Evolutionary conservation across 1,140 invertebrate genomes (phyloP), one percentile per base, ranked within the genome.

Genomic region (Cyclina sinensis): DNA sequence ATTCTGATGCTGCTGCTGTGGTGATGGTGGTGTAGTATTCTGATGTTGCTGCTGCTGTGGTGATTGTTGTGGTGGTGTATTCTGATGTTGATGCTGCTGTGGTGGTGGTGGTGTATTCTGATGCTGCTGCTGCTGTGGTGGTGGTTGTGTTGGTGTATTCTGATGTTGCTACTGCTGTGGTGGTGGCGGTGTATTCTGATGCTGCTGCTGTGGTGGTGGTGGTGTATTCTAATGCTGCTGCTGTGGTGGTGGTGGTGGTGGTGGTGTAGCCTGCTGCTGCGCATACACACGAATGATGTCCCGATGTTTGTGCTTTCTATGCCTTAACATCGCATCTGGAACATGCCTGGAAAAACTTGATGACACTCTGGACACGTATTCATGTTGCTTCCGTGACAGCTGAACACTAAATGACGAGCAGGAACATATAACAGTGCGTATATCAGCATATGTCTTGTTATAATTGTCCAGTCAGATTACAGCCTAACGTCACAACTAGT

Each of bases 241-340:
- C 18, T 74, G 70, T 65, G 12, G 70, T 74, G 70, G 70, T 74
- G 70, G 70, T 74, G 70, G 70, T 74, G 30, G 70, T 74, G 70
- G 70, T 35, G 37, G 70, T 35, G 37, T 18, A 9, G 12, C 27
- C 37, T 9, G 27, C 37, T 12, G 70, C 37, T 18, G 70, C n/a
- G n/a, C n/a, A n/a, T 78, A 18, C 35, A 14, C 4, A 27, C 27
- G 2, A 35, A 51, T 54, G 76, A 80, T 48, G 43, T n/a, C 76
- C 27, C 27, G 30, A 80, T 80, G 76, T 80, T 80, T 80, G 46
- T 80, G 76, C 54, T 80, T 80, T 35, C 54, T 54, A 30, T 80
- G 76, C 54, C 51, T 14, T 37, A 80, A 80, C 76, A 80, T 80
- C 46, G 76, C 51, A 80, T 80, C 76, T 27, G 54, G 54, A 54